These are phyloP conservation scores for Cheiracanthium punctorium DNA, from an alignment of 2,888 invertebrate genomes.

Conservation along the genomic window DNA sequence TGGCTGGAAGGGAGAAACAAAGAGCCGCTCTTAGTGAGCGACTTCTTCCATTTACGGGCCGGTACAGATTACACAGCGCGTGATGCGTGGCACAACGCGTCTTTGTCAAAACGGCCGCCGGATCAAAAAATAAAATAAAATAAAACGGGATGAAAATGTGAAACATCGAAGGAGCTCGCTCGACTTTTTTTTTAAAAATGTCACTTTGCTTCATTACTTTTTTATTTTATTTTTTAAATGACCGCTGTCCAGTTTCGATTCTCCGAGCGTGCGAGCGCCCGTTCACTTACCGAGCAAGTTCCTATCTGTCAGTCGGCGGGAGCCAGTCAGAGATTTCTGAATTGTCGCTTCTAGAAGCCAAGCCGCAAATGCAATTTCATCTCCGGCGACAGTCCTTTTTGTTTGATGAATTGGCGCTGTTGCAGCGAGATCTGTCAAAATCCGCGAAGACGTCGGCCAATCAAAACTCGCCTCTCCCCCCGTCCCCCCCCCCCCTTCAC, in stretches of 20 bases:
- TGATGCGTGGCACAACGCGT: background rate
- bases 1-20: conserved; percentile 12
- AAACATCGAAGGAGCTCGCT: no score
- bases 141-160: no score
- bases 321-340: background rate
- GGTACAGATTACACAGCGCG: conserved; percentile 28
- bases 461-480: background rate
- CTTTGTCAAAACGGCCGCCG: background rate
- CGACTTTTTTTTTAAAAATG: no score
- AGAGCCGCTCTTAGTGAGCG: conserved; percentile 25
- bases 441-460: background rate
- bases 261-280: background rate
- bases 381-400: background rate
- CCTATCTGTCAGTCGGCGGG: no score
- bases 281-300: background rate
- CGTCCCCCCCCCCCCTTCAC: no score
- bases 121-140: background rate
- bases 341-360: no score
- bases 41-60: conserved; percentile 47
- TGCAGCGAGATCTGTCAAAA: background rate
- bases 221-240: no score
- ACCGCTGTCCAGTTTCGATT: background rate
- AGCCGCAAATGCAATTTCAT: no score
- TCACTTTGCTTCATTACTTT: no score
- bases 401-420: background rate